Evolutionary conservation across 2,113 vertebrate species (phyloP), one percentile per base, ranked within the genome.

Genomic region (Urocynchramus pylzowi): DNA sequence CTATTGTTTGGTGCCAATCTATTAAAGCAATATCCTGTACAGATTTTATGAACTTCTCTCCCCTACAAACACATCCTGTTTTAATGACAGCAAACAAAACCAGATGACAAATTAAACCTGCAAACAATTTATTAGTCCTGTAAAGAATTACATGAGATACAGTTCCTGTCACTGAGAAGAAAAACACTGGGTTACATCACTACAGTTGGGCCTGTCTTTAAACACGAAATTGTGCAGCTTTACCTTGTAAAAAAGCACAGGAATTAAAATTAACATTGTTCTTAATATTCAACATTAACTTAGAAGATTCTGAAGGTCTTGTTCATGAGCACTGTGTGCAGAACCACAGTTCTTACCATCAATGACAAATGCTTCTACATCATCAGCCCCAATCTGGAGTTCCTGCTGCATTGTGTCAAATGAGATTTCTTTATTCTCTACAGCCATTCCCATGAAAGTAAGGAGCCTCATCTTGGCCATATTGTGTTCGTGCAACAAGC

Each of bases 381-480:
- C 99, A 39, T 99, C 99, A 13, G 98, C 98, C 80, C 98, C 99
- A 10, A 99, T 98, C 97, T 99, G 99, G 92, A 99, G 99, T 93
- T 99, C 99, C 96, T 99, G 99, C 76, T 99, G 98, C 98, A 99
- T 99, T 50, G 98, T 99, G 86, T 99, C 99, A 93, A 99, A 99
- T 19, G 98, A 99, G 94, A 99, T 99, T 96, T 99, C 99, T 97
- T 99, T 99, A 95, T 98, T 99, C 97, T 99, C 99, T 69, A 99
- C 99, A 26, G 99, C 99, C 99, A 99, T 99, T 93, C 99, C 99
- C 99, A 99, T 99, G 96, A 99, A 99, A 30, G 99, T 99, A 76
- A 99, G 98, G 67, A 99, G 98, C 94, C 99, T 98, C 99, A 99
- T 99, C 98, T 99, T 99, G 83, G 99, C 98, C 98, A 99, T 99